These are phyloP conservation scores for Cetonia aurata DNA, from an alignment of 2,888 invertebrate species.

Conservation along the genomic window DNA sequence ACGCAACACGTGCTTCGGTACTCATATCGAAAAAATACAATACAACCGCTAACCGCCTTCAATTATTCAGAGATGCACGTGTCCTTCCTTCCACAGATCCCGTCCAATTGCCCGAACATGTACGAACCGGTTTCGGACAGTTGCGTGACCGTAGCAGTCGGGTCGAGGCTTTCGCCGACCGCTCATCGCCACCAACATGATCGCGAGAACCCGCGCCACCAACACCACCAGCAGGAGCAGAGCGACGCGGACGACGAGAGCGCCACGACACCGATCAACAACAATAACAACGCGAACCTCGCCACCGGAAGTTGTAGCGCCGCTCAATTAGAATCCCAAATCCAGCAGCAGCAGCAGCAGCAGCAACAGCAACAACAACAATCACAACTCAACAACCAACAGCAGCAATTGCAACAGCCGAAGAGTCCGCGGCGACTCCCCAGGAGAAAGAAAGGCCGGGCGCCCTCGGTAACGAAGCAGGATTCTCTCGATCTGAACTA, in stretches of 20 bases:
- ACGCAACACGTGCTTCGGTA: no score
- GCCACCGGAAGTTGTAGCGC: no score
- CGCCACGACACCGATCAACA: constrained; percentile 32
- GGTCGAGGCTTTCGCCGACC: constrained; percentile 50
- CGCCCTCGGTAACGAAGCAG: constrained; percentile 23
- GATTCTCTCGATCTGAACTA: constrained; percentile 42
- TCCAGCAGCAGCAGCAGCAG: no score
- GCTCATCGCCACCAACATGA: constrained; percentile 55
- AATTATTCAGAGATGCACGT: constrained; percentile 38
- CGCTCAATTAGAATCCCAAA: no score
- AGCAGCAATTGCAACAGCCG: constrained; percentile 14
- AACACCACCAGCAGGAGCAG: constrained; percentile 48
- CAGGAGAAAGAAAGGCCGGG: constrained; percentile 44
- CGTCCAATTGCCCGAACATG: constrained; percentile 58
- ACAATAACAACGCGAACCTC: neutral
- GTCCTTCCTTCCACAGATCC: constrained; percentile 53
- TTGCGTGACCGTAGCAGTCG: constrained; percentile 57
- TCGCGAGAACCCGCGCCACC: constrained; percentile 47
- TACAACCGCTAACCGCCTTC: neutral
- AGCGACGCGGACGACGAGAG: constrained; percentile 55
- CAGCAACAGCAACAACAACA: no score
- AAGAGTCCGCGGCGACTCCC: constrained; percentile 44
- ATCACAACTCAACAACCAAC: neutral
- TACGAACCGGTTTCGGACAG: constrained; percentile 63
- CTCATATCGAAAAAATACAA: no score